phyloP scores from a whole-genome alignment of 2,888 invertebrate genomes.

The Penaeus monodon region DNA sequence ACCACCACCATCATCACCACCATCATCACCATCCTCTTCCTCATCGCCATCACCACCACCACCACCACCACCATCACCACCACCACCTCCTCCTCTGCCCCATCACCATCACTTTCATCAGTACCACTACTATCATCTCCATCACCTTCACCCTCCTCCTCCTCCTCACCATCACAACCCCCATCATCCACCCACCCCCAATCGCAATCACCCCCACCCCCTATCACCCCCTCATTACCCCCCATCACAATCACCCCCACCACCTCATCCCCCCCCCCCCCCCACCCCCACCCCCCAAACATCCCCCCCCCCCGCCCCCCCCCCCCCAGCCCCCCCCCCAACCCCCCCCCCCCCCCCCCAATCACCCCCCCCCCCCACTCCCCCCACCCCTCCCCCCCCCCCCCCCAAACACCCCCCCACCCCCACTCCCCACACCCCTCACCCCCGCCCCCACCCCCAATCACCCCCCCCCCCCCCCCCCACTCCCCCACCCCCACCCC shows the following conservation, averaged over 20 bases:
- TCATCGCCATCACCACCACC: too few species aligned
- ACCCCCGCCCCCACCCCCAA: background rate
- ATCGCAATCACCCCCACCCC: too few species aligned
- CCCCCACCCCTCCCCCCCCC: background rate
- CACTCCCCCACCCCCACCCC: background rate
- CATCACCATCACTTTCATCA: too few species aligned
- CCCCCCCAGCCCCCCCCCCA: background rate
- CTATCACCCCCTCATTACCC: background rate
- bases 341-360: background rate
- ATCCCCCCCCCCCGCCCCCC: background rate
- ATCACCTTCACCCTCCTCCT: too few species aligned
- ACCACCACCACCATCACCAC: too few species aligned
- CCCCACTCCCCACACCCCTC: background rate
- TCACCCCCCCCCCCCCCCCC: background rate
- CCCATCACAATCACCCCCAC: background rate
- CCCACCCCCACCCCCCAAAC: background rate
- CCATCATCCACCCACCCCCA: background rate
- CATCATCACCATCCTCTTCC: too few species aligned
- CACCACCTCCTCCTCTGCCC: too few species aligned
- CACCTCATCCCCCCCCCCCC: background rate
- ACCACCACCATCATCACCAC: too few species aligned
- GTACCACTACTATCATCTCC: too few species aligned
- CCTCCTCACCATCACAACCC: too few species aligned
- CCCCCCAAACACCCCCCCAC: slow-evolving; percentile 6
- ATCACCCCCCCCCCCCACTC: background rate